Base-by-base conservation (phyloP, 2,888 invertebrate species). In the Idaea aversata region DNA sequence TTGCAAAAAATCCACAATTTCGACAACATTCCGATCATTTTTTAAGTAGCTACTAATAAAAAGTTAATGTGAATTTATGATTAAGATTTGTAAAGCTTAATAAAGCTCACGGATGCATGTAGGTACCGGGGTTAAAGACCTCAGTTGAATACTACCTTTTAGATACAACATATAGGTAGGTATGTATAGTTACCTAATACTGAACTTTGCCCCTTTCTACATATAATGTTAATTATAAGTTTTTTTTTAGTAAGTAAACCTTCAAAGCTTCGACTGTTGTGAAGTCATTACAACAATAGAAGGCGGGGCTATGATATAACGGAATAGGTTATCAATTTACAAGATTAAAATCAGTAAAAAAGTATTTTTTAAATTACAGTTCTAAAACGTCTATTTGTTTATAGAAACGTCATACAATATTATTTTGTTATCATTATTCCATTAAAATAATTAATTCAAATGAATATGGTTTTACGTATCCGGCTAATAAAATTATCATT, bases 391-490 rank as follows among this genome's bases (percentile, higher is more conserved):
- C 47, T 2, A 47, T 7, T 47, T 47, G 5, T 47, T 47, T 13
- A 47, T 47, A 47, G 47, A 47, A 7, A 47, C 47, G 47, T 47
- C 10, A 10, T 10, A 47, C 47, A 47, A 10, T 13, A 10, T 13
- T 47, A 47, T 47, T 47, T 7, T 10, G 47, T 47, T 13, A 47
- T 13, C 10, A 47, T 4, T 1, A 47, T 73, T 75, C 75, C 65
- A 81, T 80, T 16, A 15, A 59, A 59, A 59, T 59, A 16, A 59
- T 59, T 76, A 79, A 83, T 79, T 77, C 70, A 76, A 81, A 82
- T 82, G 76, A 74, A 66, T 78, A 82, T 82, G 76, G 74, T 66
- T 78, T 72, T 79, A 77, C 78, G 76, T 71, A 76, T 79, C 78
- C 76, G 75, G 70, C 63, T 77, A 67, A 67, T 72, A 74, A 71